A percentile compares a stretch with the other conserved stretches of the same genome.
phyloP scores from a whole-genome alignment of 2,888 invertebrate species.

The Cylloceria caligata region DNA sequence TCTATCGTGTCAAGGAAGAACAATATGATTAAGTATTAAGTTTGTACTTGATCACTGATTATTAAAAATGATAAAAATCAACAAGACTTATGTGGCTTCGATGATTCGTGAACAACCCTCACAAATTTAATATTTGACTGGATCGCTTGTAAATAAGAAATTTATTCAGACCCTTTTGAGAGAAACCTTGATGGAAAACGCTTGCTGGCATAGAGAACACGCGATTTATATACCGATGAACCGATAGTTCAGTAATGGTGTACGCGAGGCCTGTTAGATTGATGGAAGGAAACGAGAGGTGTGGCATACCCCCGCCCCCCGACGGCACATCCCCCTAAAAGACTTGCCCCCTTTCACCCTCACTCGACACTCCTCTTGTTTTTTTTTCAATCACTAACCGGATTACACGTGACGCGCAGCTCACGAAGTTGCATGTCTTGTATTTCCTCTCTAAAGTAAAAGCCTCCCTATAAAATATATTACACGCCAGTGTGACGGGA shows the following conservation, averaged over 20 bases:
- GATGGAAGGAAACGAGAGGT: conserved; percentile 42
- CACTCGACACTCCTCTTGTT: not conserved
- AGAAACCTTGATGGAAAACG: conserved; percentile 13
- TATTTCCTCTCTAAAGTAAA: conserved; percentile 36
- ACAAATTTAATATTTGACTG: not conserved
- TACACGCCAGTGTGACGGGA: conserved; percentile 26
- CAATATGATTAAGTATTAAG: not conserved
- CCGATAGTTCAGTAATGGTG: not conserved
- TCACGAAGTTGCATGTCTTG: conserved; percentile 2
- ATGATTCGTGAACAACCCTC: conserved; percentile 33
- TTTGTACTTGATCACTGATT: conserved; percentile 10
- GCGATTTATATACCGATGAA: conserved; percentile 9
- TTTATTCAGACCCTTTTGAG: conserved; percentile 5
- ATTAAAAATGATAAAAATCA: conserved; percentile 19
- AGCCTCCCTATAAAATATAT: conserved; percentile 23
- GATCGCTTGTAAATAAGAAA: conserved; percentile 17
- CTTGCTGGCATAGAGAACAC: conserved; percentile 14
- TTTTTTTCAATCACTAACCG: conserved; percentile 41
- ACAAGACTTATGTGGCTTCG: not conserved
- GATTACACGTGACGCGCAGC: conserved; percentile 32
- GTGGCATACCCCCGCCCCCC: not conserved
- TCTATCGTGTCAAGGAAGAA: not conserved
- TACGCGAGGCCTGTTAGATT: conserved; percentile 31
- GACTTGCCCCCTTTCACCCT: conserved; percentile 1
- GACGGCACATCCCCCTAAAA: conserved; percentile 1